These are phyloP conservation scores for Xestobium rufovillosum DNA, from an alignment of 2,888 invertebrate genomes.

Conservation along the genomic window DNA sequence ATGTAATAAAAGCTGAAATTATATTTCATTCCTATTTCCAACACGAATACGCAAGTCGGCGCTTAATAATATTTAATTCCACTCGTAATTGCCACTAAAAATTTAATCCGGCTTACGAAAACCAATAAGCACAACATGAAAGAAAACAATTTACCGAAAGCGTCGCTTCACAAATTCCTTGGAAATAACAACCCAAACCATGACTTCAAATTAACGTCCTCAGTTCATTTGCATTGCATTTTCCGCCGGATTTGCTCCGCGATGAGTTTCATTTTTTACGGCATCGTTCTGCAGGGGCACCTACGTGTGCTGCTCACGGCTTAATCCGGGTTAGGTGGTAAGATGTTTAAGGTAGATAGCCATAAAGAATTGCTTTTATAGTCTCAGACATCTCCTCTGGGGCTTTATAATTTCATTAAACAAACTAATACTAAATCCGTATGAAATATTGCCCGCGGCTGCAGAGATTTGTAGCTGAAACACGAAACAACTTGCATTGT, in stretches of 20 bases:
- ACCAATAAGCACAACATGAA: no score
- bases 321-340: background rate
- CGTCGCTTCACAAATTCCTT: no score
- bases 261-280: slow-evolving; percentile 36
- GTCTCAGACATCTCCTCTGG: slow-evolving; percentile 23
- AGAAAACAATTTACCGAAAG: no score
- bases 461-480: no score
- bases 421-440: slow-evolving; percentile 30
- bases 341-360: slow-evolving; percentile 19
- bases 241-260: slow-evolving; percentile 31
- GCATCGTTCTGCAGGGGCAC: slow-evolving; percentile 22
- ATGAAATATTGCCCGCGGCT: slow-evolving; percentile 20
- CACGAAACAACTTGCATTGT: slow-evolving; percentile 23
- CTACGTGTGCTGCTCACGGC: slow-evolving; percentile 20
- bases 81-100: no score
- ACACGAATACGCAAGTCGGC: no score
- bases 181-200: slow-evolving; percentile 24
- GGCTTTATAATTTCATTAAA: slow-evolving; percentile 31
- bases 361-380: slow-evolving; percentile 24
- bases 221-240: slow-evolving; percentile 35
- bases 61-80: no score
- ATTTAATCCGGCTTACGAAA: no score
- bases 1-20: no score
- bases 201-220: slow-evolving; percentile 29
- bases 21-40: no score